A percentile compares a stretch with the other conserved stretches of the same genome.
Evolutionary conservation across 2,113 vertebrate genomes (phyloP).

Genomic region (Rhinoptilus africanus): DNA sequence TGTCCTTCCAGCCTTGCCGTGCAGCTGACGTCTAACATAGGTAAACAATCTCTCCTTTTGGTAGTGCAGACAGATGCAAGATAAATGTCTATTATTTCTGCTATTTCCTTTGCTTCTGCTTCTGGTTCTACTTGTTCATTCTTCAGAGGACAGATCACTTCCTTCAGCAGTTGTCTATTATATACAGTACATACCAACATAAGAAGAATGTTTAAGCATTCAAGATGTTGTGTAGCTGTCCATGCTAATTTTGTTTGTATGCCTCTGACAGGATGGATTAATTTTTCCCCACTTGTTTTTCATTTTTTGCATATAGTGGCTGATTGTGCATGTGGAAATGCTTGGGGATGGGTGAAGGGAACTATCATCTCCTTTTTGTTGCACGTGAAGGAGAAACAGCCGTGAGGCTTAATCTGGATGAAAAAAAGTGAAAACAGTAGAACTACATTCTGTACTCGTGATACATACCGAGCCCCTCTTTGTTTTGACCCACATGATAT

Average conservation of each 20-base stretch:
- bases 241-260: background rate
- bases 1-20: background rate
- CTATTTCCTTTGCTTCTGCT: slow-evolving; percentile 26
- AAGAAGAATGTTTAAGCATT: background rate
- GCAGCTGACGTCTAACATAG: background rate
- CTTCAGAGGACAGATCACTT: slow-evolving; percentile 8
- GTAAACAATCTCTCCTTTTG: background rate
- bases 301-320: background rate
- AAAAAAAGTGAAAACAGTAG: background rate
- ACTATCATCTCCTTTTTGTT: background rate
- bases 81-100: background rate
- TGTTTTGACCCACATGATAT: background rate
- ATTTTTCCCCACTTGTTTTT: background rate
- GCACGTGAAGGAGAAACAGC: background rate
- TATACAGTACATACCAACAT: background rate
- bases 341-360: background rate
- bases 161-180: background rate
- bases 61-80: background rate
- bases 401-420: background rate
- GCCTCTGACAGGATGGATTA: background rate
- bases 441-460: background rate
- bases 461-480: background rate
- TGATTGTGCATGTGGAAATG: background rate
- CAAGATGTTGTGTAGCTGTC: background rate
- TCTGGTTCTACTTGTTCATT: background rate